Evolutionary conservation across 2,888 invertebrate species (phyloP), one percentile per base, ranked within the genome.

Genomic region (Luperina testacea): DNA sequence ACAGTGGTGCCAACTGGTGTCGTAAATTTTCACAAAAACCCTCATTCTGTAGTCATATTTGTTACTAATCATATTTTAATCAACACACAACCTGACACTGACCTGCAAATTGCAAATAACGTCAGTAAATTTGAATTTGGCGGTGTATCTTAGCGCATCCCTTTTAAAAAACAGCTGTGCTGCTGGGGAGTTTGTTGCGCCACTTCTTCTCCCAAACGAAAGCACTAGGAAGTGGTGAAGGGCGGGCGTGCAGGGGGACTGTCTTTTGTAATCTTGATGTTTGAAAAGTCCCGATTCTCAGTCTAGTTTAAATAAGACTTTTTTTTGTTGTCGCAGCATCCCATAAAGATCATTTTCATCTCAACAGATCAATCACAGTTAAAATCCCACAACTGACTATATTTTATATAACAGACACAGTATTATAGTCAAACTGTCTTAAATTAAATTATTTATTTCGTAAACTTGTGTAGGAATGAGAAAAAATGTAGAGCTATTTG

Each of bases 341-440:
- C 70, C 51, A 71, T 53, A 80, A 24, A 80, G 71, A 78, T 70
- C 64, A 38, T 48, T 15, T 72, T 45, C 71, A 64, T 67, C 71
- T 77, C 67, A 77, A 84, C 78, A 82, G 67, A 82, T 82, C 76
- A 77, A 87, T 88, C 88, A 88, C 87, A 84, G 84, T 78, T 53
- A 38, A 73, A n/a, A 75, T 80, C 75, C 84, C 86, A 86, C 65
- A 83, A 81, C 69, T 75, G 81, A 82, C 75, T 73, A 76, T 48
- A 71, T n/a, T 15, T 51, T 32, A n/a, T 53, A 32, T 24, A 59
- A 20, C 17, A 77, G 67, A 72, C 45, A 67, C 42, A 51, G 7
- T 20, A 8, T 48, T 72, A 76, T 67, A 67, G 59, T 76, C 48
- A 17, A 82, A 71, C 65, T 57, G 83, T 51, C 48, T 63, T 42